phyloP scores from a whole-genome alignment of 2,888 invertebrate species.

The Trachelus troglodyta region DNA sequence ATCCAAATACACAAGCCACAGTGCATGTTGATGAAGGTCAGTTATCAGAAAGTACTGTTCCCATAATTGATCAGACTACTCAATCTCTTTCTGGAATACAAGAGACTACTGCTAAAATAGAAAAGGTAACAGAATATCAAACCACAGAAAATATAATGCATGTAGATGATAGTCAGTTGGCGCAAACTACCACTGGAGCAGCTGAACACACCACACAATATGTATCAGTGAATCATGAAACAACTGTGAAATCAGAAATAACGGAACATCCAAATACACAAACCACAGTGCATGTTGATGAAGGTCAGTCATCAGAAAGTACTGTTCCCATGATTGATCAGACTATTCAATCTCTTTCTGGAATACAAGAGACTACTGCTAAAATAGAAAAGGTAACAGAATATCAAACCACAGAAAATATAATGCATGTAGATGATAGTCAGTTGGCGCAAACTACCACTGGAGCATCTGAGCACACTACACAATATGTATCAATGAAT shows the following conservation, averaged over 20 bases:
- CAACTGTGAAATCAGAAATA: too few relatives aligned
- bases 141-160: neutral
- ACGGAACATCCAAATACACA: too few relatives aligned
- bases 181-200: neutral
- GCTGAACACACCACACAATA: neutral
- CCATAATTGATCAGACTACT: slow-evolving; percentile 1
- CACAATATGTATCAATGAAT: too few relatives aligned
- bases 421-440: neutral
- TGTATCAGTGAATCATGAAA: neutral
- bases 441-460: neutral
- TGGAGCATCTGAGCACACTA: neutral
- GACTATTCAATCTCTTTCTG: too few relatives aligned
- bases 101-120: neutral
- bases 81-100: neutral
- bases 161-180: neutral
- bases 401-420: neutral
- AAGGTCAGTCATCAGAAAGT: neutral
- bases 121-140: neutral
- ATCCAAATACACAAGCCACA: neutral
- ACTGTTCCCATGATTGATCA: too few relatives aligned
- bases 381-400: neutral
- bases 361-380: neutral
- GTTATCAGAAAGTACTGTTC: slow-evolving; percentile 1
- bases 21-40: neutral
- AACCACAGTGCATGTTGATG: neutral